phyloP scores from a whole-genome alignment of 2,113 vertebrate species.

The Calypte anna region DNA sequence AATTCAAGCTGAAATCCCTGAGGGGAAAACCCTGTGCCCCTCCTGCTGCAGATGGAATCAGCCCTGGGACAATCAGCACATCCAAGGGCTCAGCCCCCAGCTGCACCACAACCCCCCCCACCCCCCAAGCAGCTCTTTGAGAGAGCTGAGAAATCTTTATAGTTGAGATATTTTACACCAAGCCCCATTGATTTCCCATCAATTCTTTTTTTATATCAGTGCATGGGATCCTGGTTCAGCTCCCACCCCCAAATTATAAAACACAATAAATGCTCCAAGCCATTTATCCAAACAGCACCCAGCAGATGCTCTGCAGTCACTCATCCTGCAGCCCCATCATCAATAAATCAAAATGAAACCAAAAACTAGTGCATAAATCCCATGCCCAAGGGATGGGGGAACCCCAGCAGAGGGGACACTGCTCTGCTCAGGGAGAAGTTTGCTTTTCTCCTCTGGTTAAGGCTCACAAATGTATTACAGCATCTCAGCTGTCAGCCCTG shows the following conservation, averaged over 20 bases:
- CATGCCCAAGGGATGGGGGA: neutral
- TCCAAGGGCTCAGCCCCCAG: slow-evolving; percentile 23
- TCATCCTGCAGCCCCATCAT: slow-evolving; percentile 36
- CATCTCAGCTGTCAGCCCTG: slow-evolving; percentile 54
- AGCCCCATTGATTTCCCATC: slow-evolving; percentile 63
- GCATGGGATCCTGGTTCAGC: slow-evolving; percentile 48
- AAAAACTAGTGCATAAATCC: slow-evolving; percentile 66
- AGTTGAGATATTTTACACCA: slow-evolving; percentile 60
- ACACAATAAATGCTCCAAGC: slow-evolving; percentile 65
- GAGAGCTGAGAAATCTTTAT: slow-evolving; percentile 56
- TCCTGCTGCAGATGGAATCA: slow-evolving; percentile 55
- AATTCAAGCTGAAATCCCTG: slow-evolving; percentile 7
- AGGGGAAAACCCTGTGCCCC: neutral
- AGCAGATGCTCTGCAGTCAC: slow-evolving; percentile 57
- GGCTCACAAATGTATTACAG: slow-evolving; percentile 50
- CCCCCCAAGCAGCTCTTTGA: neutral
- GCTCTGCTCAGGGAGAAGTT: slow-evolving; percentile 43
- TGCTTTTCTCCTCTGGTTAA: slow-evolving; percentile 62
- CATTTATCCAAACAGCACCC: slow-evolving; percentile 57
- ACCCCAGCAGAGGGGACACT: no score
- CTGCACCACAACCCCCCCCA: neutral
- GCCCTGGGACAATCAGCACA: slow-evolving; percentile 38
- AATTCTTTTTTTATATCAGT: slow-evolving; percentile 45
- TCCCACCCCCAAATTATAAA: neutral
- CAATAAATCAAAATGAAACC: slow-evolving; percentile 72